Evolutionary conservation across 2,113 vertebrate species (phyloP), one percentile per base, ranked within the genome.

Genomic region (Pluvialis apricaria): DNA sequence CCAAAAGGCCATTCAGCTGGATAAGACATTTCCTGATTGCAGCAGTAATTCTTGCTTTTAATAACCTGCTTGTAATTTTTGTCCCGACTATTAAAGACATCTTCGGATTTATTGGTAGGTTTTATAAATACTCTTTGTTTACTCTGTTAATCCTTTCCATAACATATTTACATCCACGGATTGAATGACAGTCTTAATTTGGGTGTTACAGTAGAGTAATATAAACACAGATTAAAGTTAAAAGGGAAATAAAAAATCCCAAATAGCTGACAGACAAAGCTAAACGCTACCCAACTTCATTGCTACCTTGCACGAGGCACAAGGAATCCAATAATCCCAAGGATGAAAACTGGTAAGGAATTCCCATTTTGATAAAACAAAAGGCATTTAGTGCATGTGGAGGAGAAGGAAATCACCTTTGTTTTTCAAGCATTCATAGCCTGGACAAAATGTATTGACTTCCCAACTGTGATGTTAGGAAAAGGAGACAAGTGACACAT

Each of bases 41-140:
- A 18, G 96, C 97, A 20, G 71, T 97, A 64, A 98, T 99, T 88
- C 97, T 99, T 91, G 95, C 88, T 77, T 98, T 99, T 94, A 99
- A 99, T 97, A 99, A 99, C 91, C 66, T 99, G 58, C 98, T 99
- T 86, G 99, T 99, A 91, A 99, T 99, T 96, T 99, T 99, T 26
- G 99, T 99, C 64, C 99, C 99, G 12, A 98, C 98, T 83, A 99
- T 99, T 98, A 98, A 99, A 97, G 99, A 99, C 96, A 99, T 99
- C 97, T 99, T 99, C 24, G 99, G 99, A 97, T 99, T 99, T 97
- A 99, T 99, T 32, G 99, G 99, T 99, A 97, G 97, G 99, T 97
- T 91, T 81, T 38, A 54, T 68, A 84, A 96, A 82, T 54, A 36
- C 5, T 78, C 96, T 81, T 69, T 76, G 17, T 77, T 86, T 72